Percentiles rank a stretch among this genome's conserved stretches.
Evolutionary conservation across 2,888 invertebrate genomes (phyloP).

Genomic region (Patella depressa): DNA sequence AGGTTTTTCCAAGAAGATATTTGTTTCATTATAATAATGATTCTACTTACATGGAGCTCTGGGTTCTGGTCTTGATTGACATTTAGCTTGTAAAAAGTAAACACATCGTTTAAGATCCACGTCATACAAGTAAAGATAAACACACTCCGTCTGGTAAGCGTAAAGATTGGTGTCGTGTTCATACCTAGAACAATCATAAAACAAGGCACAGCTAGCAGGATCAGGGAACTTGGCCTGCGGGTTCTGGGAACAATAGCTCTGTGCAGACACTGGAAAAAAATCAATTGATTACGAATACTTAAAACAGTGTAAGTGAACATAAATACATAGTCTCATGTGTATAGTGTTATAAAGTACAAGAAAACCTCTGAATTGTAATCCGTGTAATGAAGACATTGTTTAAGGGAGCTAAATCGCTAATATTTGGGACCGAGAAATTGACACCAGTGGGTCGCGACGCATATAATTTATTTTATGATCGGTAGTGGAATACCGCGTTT

Average conservation of each 20-base stretch:
- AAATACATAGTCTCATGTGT: too few relatives aligned
- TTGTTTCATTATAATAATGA: too few relatives aligned
- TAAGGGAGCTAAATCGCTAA: too few relatives aligned
- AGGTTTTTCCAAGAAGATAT: too few relatives aligned
- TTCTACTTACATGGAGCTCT: constrained; percentile 46
- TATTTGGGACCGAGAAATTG: too few relatives aligned
- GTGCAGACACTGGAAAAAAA: constrained; percentile 45
- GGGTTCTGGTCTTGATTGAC: constrained; percentile 44
- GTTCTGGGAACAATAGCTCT: constrained; percentile 43
- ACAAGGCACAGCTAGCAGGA: constrained; percentile 25
- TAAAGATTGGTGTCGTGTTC: constrained; percentile 26
- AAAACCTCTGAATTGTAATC: too few relatives aligned
- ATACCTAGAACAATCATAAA: constrained; percentile 27
- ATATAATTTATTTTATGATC: too few relatives aligned
- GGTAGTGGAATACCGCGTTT: too few relatives aligned
- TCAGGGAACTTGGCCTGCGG: constrained; percentile 35
- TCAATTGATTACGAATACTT: neutral
- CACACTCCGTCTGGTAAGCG: constrained; percentile 53
- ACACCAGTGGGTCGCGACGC: too few relatives aligned
- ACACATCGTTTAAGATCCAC: constrained; percentile 37
- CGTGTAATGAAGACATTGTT: too few relatives aligned
- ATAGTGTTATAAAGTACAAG: too few relatives aligned
- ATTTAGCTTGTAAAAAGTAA: constrained; percentile 39
- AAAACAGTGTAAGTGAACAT: too few relatives aligned
- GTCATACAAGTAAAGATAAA: constrained; percentile 50